Percentiles rank a stretch among this genome's conserved stretches.
phyloP scores from a whole-genome alignment of 2,888 invertebrate genomes.

The Drosophila atripex region DNA sequence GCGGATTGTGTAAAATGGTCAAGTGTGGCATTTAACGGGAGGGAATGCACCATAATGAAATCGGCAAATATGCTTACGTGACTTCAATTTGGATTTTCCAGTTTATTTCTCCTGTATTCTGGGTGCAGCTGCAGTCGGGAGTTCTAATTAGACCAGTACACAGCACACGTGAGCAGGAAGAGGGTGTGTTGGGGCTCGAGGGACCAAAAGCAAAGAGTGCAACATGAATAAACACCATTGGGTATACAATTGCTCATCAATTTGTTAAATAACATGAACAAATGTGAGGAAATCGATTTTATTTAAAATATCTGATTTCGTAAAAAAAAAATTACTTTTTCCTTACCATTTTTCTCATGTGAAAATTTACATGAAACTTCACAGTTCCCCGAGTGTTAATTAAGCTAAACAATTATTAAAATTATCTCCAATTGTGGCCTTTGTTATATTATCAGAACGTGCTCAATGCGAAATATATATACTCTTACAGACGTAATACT shows the following conservation, averaged over 20 bases:
- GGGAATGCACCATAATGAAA: constrained; percentile 64
- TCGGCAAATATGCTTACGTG: constrained; percentile 74
- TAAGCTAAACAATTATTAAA: constrained; percentile 62
- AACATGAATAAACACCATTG: constrained; percentile 8
- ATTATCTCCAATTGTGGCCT: constrained; percentile 19
- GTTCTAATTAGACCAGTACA: constrained; percentile 68
- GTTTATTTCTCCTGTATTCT: constrained; percentile 30
- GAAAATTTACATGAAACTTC: constrained; percentile 49
- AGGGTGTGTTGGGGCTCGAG: constrained; percentile 37
- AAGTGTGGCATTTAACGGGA: constrained; percentile 48
- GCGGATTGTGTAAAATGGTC: constrained; percentile 53
- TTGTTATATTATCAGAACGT: constrained; percentile 25
- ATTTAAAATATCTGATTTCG: not conserved
- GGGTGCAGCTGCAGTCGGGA: constrained; percentile 67
- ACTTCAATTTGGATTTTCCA: constrained; percentile 62
- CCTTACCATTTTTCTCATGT: constrained; percentile 53
- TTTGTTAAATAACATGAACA: not conserved
- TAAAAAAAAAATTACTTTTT: too few relatives aligned
- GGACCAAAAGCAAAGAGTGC: constrained; percentile 1
- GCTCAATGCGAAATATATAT: constrained; percentile 13
- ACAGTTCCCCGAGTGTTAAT: constrained; percentile 59
- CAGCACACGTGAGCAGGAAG: constrained; percentile 55
- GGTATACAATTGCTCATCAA: constrained; percentile 14
- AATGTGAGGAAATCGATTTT: too few relatives aligned
- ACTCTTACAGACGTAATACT: constrained; percentile 2